Evolutionary conservation across 2,113 vertebrate species (phyloP), one percentile per base, ranked within the genome.

Genomic region (Hipposideros armiger): DNA sequence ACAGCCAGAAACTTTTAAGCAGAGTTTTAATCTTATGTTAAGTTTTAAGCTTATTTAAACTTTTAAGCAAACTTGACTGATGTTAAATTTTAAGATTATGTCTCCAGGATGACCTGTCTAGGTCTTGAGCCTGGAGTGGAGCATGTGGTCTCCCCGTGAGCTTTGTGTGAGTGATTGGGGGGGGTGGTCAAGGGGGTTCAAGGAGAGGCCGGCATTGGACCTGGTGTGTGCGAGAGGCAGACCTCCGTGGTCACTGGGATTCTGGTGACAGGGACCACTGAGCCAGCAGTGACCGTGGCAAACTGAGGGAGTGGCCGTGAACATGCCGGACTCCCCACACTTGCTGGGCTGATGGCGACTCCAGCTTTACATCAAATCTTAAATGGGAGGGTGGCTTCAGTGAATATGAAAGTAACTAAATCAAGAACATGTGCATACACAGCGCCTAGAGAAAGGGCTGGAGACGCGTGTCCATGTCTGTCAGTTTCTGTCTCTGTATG

Each of bases 391-490:
- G n/a, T 16, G 40, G 17, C 42, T 40, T 62, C 50, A 26, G 13
- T 9, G 47, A 50, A 26, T 2, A 3, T 26, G 19, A 40, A 36
- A 13, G 66, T 17, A 7, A n/a, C 20, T 60, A 22, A 73, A 16
- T 3, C n/a, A 52, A 82, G 0, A 0, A 13, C 3, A 5, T 30
- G 22, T 45, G 52, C 24, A 10, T 10, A 19, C 10, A 20, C 0
- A 22, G 45, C 2, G 0, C 24, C 30, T 47, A 22, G 45, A 58
- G 45, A 20, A 26, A 42, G 5, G 36, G 4, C 73, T 62, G 40
- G 32, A 47, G 36, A 86, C 50, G n/a, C 0, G 2, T 1, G 7
- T 9, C n/a, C 11, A 3, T 13, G 11, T 11, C 19, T 10, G 16
- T 15, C 14, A 11, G 36, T 4, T 26, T 47, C 30, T 66, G 72